Evolutionary conservation across 2,113 vertebrate species (phyloP), one percentile per base, ranked within the genome.

Genomic region (Lutjanus erythropterus): DNA sequence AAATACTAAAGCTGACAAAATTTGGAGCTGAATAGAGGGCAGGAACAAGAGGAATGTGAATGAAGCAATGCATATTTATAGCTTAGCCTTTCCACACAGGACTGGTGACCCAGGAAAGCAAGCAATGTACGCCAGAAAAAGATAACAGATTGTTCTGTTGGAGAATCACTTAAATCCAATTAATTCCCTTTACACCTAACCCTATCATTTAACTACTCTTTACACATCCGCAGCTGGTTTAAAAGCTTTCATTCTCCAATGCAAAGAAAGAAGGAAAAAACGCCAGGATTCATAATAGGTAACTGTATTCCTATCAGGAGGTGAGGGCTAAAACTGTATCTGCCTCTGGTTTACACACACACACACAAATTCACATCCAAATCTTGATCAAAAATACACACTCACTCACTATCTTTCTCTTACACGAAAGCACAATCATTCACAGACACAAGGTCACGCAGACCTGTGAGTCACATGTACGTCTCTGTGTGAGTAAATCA

Each of bases 131-230:
- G 59, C 8, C 27, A 16, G 65, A 52, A 74, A 41, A 78, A n/a
- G 27, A 88, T 50, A 71, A 86, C 72, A 73, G 50, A 66, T 77
- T 82, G 44, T 71, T 56, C 31, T 67, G 39, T 50, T 61, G 44
- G 31, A 58, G 25, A 81, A 49, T 59, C 61, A 62, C 41, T 85
- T 52, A 71, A 77, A 41, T 80, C 37, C 59, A 74, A 75, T 80
- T 75, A 71, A 85, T 72, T 81, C 69, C 60, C 23, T 42, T 64
- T 58, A 46, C n/a, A 76, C 21, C 8, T 18, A 66, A 56, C 42
- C 16, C 3, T 14, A 47, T 81, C 18, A 58, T 47, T 21, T 47
- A 81, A 72, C 35, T 42, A 58, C 21, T n/a, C 49, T 62, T 39
- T 35, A 11, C 44, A 49, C 59, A 71, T 18, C 35, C 25, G 65